These are phyloP conservation scores for Pituophis catenifer DNA, from an alignment of 2,113 vertebrate genomes.

Conservation along the genomic window DNA sequence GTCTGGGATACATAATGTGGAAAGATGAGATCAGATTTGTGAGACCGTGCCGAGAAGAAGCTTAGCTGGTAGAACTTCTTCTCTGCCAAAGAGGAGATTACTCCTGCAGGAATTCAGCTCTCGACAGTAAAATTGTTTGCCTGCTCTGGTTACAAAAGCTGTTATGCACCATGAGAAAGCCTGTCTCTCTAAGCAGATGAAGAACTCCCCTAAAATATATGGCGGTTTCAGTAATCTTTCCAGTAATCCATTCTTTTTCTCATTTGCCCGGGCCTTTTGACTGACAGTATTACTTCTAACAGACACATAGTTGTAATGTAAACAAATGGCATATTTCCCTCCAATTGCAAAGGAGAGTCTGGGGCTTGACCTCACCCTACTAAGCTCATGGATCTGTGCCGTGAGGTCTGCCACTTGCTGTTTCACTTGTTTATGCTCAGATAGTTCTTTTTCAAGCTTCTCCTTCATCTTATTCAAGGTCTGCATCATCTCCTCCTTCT, in stretches of 20 bases:
- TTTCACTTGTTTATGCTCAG: conserved; percentile 91
- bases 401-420: conserved; percentile 91
- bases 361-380: conserved; percentile 70
- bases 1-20: neutral
- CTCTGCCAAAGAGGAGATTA: neutral
- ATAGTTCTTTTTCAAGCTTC: conserved; percentile 93
- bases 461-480: conserved; percentile 99
- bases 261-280: neutral
- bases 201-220: neutral
- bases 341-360: fast-evolving
- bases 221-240: neutral
- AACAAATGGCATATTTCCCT: neutral
- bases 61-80: neutral
- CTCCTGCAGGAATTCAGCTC: neutral
- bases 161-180: neutral
- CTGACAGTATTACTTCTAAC: neutral
- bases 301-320: neutral
- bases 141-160: neutral
- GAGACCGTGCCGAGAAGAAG: neutral
- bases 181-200: neutral
- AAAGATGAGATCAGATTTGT: neutral
- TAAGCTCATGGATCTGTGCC: conserved; percentile 86
- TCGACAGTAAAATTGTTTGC: neutral
- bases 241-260: neutral
- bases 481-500: conserved; percentile 99